phyloP scores from a whole-genome alignment of 1,140 invertebrate species.

The Bombus pascuorum region DNA sequence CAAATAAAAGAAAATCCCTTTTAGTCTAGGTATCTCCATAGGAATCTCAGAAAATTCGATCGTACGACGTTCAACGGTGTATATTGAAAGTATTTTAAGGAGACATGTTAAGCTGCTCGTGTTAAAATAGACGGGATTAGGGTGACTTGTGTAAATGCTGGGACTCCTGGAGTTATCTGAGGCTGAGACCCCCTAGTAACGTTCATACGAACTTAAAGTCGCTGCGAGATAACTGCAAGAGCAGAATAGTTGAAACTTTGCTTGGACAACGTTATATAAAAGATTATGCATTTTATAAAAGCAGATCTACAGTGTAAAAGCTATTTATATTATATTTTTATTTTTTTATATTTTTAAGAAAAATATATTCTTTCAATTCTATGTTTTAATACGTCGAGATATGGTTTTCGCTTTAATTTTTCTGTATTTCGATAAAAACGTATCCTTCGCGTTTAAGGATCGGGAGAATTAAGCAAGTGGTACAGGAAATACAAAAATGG shows the following conservation, averaged over 20 bases:
- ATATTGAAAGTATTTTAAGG: neutral
- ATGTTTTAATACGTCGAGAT: too few relatives aligned
- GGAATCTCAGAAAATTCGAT: neutral
- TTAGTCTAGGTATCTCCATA: neutral
- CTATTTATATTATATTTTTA: too few relatives aligned
- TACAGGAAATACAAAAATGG: too few relatives aligned
- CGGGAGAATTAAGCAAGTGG: too few relatives aligned
- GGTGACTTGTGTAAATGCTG: neutral
- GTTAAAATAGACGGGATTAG: slow-evolving; percentile 8
- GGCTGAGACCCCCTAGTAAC: neutral
- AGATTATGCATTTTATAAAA: neutral
- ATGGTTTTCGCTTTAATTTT: neutral
- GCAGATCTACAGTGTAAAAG: neutral
- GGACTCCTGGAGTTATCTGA: neutral
- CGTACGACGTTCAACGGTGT: too few relatives aligned
- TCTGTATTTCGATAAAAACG: neutral
- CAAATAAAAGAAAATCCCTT: neutral
- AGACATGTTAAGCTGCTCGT: neutral
- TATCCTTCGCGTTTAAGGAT: neutral
- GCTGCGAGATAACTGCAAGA: neutral
- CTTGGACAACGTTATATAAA: too few relatives aligned
- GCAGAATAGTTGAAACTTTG: neutral
- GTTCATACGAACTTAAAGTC: neutral
- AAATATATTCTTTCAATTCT: too few relatives aligned
- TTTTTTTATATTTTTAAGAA: too few relatives aligned